phyloP scores from a whole-genome alignment of 2,888 invertebrate species.

The Andrena trimmerana region DNA sequence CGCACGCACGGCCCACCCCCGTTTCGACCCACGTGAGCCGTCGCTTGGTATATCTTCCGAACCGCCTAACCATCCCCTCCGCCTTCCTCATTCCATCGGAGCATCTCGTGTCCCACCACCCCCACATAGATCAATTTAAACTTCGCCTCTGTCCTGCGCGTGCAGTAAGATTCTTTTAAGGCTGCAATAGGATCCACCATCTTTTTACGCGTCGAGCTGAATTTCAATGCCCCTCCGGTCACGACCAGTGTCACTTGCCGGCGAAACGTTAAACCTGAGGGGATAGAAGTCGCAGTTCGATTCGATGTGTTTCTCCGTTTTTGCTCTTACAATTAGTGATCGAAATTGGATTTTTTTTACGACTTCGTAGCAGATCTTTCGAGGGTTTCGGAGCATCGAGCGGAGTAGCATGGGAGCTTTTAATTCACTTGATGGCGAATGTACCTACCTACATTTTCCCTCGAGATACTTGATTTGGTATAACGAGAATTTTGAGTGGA shows the following conservation, averaged over 20 bases:
- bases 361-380: neutral
- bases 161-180: conserved; percentile 84
- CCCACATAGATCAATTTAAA: conserved; percentile 82
- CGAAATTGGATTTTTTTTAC: neutral
- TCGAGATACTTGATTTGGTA: neutral
- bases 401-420: neutral
- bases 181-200: conserved; percentile 77
- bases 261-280: neutral
- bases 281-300: neutral
- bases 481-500: too few species aligned
- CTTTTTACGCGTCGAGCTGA: conserved; percentile 6
- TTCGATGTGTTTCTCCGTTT: neutral
- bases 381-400: neutral
- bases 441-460: neutral
- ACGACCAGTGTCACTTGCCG: neutral
- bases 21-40: conserved; percentile 76
- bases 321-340: neutral
- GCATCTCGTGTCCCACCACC: conserved; percentile 58
- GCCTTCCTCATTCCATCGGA: conserved; percentile 57
- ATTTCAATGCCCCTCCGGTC: neutral
- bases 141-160: conserved; percentile 80
- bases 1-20: conserved; percentile 82
- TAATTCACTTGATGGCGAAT: neutral
- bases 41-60: conserved; percentile 75
- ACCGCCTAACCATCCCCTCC: conserved; percentile 65